A percentile compares a stretch with the other conserved stretches of the same genome.
Evolutionary conservation across 2,888 invertebrate species (phyloP).

Genomic region (Onthophagus sagittarius): DNA sequence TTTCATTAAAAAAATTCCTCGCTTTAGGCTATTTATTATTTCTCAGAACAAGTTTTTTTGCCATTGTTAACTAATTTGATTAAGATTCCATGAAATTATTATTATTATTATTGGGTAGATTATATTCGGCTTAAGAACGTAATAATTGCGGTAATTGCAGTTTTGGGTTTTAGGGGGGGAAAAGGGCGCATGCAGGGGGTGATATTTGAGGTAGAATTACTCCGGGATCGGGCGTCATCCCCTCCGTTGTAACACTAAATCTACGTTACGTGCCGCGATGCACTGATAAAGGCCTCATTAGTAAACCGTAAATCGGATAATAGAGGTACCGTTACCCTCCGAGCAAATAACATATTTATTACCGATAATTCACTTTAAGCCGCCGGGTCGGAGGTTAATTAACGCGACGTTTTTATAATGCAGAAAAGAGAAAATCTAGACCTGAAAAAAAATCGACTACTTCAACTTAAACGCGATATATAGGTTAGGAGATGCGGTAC

Average conservation of each 20-base stretch:
- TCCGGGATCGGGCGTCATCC: constrained; percentile 28
- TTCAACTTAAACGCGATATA: neutral
- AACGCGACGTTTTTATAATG: neutral
- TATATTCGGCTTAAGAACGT: neutral
- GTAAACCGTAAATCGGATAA: constrained; percentile 50
- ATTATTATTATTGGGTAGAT: neutral
- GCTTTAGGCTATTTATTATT: neutral
- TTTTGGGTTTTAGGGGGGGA: neutral
- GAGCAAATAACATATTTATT: constrained; percentile 25
- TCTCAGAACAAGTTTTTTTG: neutral
- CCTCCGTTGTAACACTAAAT: constrained; percentile 47
- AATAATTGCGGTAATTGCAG: neutral
- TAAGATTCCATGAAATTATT: neutral
- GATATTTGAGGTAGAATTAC: constrained; percentile 44
- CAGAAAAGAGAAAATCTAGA: neutral
- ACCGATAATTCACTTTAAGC: constrained; percentile 15
- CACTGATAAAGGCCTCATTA: constrained; percentile 52
- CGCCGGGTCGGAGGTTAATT: neutral
- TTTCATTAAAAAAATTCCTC: neutral
- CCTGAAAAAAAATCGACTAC: neutral
- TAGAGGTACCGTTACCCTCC: constrained; percentile 37
- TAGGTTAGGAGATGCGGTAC: constrained; percentile 12
- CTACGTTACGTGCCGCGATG: constrained; percentile 51
- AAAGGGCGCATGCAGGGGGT: constrained; percentile 4
- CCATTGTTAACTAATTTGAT: neutral